phyloP scores from a whole-genome alignment of 2,888 invertebrate genomes.

The Odontocolon sp. region DNA sequence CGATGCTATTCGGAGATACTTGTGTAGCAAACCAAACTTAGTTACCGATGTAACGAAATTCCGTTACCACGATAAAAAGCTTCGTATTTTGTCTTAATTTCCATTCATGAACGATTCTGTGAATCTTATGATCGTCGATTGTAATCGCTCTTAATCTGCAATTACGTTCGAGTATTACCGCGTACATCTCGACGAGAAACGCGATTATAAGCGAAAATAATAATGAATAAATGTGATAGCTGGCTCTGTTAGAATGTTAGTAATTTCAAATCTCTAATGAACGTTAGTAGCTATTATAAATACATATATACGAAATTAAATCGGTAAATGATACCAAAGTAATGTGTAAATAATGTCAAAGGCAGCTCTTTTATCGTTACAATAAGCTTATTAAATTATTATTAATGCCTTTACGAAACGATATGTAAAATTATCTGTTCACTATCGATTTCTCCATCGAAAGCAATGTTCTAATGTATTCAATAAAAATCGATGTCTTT shows the following conservation, averaged over 20 bases:
- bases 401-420: constrained; percentile 67
- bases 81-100: neutral
- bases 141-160: constrained; percentile 21
- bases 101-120: constrained; percentile 1
- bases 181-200: constrained; percentile 25
- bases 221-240: constrained; percentile 77
- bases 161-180: constrained; percentile 12
- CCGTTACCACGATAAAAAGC: neutral
- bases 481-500: constrained; percentile 76
- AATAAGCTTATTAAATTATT: constrained; percentile 72
- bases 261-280: constrained; percentile 72
- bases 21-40: neutral
- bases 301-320: constrained; percentile 64
- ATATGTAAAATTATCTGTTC: constrained; percentile 69
- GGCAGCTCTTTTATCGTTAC: constrained; percentile 73
- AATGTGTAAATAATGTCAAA: constrained; percentile 68
- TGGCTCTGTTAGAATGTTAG: constrained; percentile 74
- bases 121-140: neutral
- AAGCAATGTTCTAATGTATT: constrained; percentile 72
- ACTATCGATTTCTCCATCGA: constrained; percentile 67
- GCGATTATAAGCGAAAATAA: constrained; percentile 50
- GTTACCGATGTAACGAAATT: constrained; percentile 8
- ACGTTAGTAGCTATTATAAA: constrained; percentile 58
- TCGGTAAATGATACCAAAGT: constrained; percentile 68
- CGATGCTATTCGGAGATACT: constrained; percentile 1